Base-by-base conservation (phyloP, 2,113 vertebrate genomes). In the Acrocephalus kingi region DNA sequence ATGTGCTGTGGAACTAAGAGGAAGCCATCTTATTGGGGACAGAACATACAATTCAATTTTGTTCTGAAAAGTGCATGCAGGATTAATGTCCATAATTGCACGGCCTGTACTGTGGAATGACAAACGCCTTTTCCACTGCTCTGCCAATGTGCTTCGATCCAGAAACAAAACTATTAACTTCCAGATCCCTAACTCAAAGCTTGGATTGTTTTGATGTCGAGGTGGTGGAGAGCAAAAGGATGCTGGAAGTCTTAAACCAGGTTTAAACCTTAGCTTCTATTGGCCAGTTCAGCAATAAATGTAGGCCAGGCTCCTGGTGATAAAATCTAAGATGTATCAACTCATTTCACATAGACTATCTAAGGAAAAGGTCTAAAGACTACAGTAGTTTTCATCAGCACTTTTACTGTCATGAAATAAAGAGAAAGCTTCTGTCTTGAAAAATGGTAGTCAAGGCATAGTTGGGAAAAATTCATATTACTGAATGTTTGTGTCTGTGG, bases 11-110 rank as follows among this genome's bases (percentile, higher is more conserved):
- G 76, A 94, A 95, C 89, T 93, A 84, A 88, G 94, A 84, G 93
- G 93, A 89, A 95, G 84, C 91, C 96, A 94, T 97, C 91, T 97
- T 97, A 80, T 81, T 76, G 48, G 94, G 94, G 95, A 96, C 95
- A 95, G 94, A 96, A 96, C 95, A 97, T 89, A 84, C 96, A 95
- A 95, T 95, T 90, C 80, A 68, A 89, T 97, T 95, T 41, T 96
- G 94, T 92, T 94, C 95, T 89, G 96, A 78, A 64, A 96, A 92
- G 95, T 77, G 85, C 76, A 63, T 0, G 4, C 56, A 80, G 94
- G 93, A 97, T 96, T 93, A 91, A 96, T 92, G 94, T 84, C 90
- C 94, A 78, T 90, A 95, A 96, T 93, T 96, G 94, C 31, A 39
- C 33, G 54, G 94, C 87, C 90, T 17, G 22, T 37, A 9, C 85